phyloP scores from a whole-genome alignment of 2,113 vertebrate genomes.

The Callithrix jacchus region DNA sequence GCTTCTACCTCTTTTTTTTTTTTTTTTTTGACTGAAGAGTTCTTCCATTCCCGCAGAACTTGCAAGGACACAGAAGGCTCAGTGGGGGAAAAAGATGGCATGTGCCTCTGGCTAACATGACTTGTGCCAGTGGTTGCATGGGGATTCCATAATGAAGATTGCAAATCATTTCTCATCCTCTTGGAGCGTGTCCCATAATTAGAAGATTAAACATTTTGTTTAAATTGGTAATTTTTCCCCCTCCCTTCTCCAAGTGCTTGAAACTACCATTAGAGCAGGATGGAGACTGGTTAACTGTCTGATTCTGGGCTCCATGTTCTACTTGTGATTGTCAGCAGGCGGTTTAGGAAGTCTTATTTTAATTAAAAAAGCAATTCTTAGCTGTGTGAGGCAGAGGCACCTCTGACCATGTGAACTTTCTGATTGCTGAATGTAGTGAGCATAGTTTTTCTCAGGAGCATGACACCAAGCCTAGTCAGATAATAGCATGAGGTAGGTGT shows the following conservation, averaged over 20 bases:
- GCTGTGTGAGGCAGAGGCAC: not conserved
- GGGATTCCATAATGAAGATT: constrained; percentile 69
- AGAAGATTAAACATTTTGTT: constrained; percentile 76
- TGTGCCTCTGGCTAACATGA: constrained; percentile 63
- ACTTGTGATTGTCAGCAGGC: constrained; percentile 41
- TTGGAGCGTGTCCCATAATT: constrained; percentile 65
- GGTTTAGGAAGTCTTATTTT: constrained; percentile 42
- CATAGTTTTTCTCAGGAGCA: not conserved
- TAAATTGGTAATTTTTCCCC: constrained; percentile 54
- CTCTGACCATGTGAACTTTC: constrained; percentile 30
- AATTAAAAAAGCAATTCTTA: constrained; percentile 60
- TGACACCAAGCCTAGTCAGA: not conserved
- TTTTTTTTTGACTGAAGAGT: not conserved
- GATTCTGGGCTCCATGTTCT: not conserved
- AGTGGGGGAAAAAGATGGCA: constrained; percentile 13
- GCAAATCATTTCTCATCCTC: constrained; percentile 69
- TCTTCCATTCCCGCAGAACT: constrained; percentile 9
- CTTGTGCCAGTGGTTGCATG: constrained; percentile 21
- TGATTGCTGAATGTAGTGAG: not conserved
- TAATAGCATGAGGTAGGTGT: not conserved
- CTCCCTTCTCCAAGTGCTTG: not conserved
- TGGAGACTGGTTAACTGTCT: constrained; percentile 12
- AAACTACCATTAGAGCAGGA: constrained; percentile 37
- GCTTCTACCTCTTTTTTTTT: not conserved
- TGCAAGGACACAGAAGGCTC: constrained; percentile 42